phyloP scores from a whole-genome alignment of 2,113 vertebrate genomes.

The Agapornis roseicollis region DNA sequence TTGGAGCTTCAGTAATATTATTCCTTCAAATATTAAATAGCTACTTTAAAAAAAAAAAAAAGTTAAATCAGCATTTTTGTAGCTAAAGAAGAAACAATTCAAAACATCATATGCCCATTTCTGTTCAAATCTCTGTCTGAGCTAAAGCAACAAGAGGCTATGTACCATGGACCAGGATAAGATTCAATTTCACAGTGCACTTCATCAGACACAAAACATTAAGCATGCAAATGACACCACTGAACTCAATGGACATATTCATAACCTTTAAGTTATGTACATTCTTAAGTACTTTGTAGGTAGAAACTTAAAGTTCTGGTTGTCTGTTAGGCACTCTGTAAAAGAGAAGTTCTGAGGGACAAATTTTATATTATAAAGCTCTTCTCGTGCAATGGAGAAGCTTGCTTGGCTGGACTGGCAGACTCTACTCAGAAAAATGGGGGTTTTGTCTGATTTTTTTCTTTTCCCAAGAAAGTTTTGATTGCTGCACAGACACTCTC shows the following conservation, averaged over 20 bases:
- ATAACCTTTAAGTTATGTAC: background rate
- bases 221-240: background rate
- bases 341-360: background rate
- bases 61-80: background rate
- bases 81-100: background rate
- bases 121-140: background rate
- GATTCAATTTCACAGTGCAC: accelerated
- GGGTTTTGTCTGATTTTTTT: background rate
- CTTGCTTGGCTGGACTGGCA: background rate
- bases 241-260: background rate
- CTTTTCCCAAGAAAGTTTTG: accelerated
- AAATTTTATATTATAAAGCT: background rate
- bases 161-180: background rate
- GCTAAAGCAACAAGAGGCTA: background rate
- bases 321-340: background rate
- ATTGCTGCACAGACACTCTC: background rate
- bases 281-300: background rate
- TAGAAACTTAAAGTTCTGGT: background rate
- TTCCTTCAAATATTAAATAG: background rate
- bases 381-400: background rate
- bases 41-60: background rate
- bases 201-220: background rate
- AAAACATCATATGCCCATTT: background rate
- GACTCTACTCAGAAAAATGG: background rate
- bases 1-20: background rate